phyloP scores from a whole-genome alignment of 92 coral and sea anemone species.

The Umimayanthus kanabou region DNA sequence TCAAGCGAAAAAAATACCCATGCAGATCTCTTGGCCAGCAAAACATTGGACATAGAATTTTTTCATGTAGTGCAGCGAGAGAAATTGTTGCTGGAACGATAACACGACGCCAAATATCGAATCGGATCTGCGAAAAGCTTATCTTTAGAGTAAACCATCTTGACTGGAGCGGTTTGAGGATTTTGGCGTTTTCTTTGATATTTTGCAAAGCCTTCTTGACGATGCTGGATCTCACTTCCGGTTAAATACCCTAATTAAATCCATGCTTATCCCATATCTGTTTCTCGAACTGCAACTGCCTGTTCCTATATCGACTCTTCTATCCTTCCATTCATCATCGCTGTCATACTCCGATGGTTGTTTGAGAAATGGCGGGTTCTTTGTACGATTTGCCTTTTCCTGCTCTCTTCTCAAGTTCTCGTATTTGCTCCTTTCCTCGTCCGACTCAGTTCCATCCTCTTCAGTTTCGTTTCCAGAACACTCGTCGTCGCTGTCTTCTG shows the following conservation, averaged over 20 bases:
- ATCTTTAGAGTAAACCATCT: slow-evolving; percentile 5
- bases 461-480: neutral
- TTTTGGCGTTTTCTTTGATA: slow-evolving; percentile 1
- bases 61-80: neutral
- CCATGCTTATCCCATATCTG: neutral
- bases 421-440: too few species aligned
- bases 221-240: neutral
- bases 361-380: neutral
- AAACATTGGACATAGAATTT: neutral
- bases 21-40: neutral
- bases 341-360: neutral
- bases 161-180: slow-evolving; percentile 6
- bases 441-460: too few species aligned
- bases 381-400: neutral
- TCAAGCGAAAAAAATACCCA: neutral
- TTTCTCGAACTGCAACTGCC: too few species aligned
- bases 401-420: neutral
- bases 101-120: slow-evolving; percentile 11
- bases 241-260: neutral
- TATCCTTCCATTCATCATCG: neutral
- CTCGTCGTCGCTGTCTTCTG: neutral
- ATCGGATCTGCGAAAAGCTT: slow-evolving; percentile 8
- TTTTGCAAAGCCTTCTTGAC: too few species aligned
- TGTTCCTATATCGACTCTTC: neutral
- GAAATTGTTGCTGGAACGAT: slow-evolving; percentile 7